Evolutionary conservation across 2,888 invertebrate species (phyloP), one percentile per base, ranked within the genome.

Genomic region (Keiferia lycopersicella): DNA sequence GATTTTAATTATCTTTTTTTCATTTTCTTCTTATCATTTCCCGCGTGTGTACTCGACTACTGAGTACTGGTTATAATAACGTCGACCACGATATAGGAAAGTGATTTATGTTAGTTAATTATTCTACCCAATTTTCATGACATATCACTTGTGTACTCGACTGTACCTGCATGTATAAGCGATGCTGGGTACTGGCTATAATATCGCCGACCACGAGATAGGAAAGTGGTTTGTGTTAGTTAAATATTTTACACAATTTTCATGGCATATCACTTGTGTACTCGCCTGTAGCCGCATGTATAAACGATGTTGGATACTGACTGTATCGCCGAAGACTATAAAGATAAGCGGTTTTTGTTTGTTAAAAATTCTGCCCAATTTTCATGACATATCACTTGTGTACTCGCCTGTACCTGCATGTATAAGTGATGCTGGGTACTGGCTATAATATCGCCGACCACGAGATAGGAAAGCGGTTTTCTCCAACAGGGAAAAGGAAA

Each of bases 391-490:
- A 26, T n/a, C 64, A 66, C 63, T 65, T 69, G 65, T 69, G 68
- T 57, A 11, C 51, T n/a, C 62, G 65, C 69, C 64, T 66, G 71
- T 79, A 76, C 73, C 22, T 12, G 68, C 64, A 63, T 6, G 57
- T 63, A 63, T 61, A 63, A 63, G 66, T 63, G 65, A 67, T 67
- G 69, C 66, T 64, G 65, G 64, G 67, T 72, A 76, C 12, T n/a
- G n/a, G n/a, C n/a, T n/a, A n/a, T n/a, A n/a, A n/a, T 16, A 45
- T 16, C 45, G n/a, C 16, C 45, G 45, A 45, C n/a, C 45, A 8
- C 45, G 45, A 69, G 79, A 79, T 81, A 82, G 78, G 82, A 85
- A 83, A 84, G 83, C 80, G 72, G 84, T 83, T 84, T 83, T 80
- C 82, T 69, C 80, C 67, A 66, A 74, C 69, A 66, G 75, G 81